Percentiles rank a stretch among this genome's conserved stretches.
Evolutionary conservation across 1,140 invertebrate genomes (phyloP).

Genomic region (Araneus ventricosus): DNA sequence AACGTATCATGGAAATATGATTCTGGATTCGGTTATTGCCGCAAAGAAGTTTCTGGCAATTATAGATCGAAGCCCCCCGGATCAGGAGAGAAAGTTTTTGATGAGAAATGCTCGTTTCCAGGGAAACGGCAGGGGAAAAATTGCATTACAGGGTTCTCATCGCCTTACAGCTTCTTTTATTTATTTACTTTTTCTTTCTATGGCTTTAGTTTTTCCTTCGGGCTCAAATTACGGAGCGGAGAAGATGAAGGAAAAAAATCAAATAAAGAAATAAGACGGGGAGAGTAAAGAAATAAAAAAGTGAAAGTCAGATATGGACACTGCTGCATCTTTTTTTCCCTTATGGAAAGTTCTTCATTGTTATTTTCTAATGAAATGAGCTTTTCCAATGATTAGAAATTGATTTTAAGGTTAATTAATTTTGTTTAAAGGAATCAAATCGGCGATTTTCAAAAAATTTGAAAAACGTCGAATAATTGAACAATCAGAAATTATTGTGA

Average conservation of each 20-base stretch:
- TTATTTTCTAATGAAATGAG: background rate
- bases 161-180: slow-evolving; percentile 58
- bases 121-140: slow-evolving; percentile 53
- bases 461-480: no score
- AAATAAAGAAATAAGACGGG: background rate
- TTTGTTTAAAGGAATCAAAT: background rate
- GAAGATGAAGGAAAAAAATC: slow-evolving; percentile 40
- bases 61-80: slow-evolving; percentile 73
- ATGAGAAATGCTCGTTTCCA: slow-evolving; percentile 68
- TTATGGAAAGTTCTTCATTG: background rate
- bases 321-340: background rate
- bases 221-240: slow-evolving; percentile 63
- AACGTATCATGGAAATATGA: slow-evolving; percentile 73
- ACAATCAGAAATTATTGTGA: no score
- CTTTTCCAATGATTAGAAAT: background rate
- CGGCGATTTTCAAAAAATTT: background rate
- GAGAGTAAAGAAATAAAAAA: slow-evolving; percentile 31
- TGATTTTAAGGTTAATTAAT: background rate
- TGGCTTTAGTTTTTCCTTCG: slow-evolving; percentile 58
- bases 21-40: slow-evolving; percentile 71
- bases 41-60: slow-evolving; percentile 73
- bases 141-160: slow-evolving; percentile 71
- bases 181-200: slow-evolving; percentile 62
- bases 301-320: background rate
- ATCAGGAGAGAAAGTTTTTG: slow-evolving; percentile 72